A percentile compares a stretch with the other conserved stretches of the same genome.
Evolutionary conservation across 2,797 vertebrate species (phyloP).

Genomic region (Margarornis squamiger): DNA sequence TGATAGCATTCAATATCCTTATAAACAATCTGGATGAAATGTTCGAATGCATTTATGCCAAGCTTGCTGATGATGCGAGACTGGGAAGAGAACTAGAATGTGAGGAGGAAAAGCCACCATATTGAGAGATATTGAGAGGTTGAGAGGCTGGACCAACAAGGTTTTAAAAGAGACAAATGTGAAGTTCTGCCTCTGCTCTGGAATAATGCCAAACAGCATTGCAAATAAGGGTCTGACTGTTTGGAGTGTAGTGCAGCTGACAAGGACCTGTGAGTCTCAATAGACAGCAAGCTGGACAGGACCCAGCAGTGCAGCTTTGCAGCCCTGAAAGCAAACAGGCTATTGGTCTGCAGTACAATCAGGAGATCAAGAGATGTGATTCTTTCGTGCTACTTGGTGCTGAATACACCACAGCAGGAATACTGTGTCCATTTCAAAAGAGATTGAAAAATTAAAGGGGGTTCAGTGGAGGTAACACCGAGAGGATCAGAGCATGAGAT

Average conservation of each 20-base stretch:
- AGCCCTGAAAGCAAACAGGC: background rate
- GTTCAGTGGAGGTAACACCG: background rate
- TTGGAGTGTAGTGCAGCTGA: background rate
- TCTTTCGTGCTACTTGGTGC: background rate
- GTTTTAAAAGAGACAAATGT: background rate
- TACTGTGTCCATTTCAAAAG: background rate
- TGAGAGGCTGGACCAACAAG: background rate
- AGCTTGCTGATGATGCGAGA: background rate
- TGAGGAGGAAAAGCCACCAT: background rate
- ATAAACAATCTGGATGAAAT: background rate
- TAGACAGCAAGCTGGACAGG: background rate
- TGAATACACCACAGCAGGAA: background rate
- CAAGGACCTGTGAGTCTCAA: background rate
- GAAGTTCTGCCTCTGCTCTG: background rate
- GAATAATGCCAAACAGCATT: background rate
- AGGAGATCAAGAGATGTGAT: background rate
- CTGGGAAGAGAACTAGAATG: background rate
- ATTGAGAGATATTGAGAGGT: background rate
- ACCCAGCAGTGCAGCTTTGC: background rate
- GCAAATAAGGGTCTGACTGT: background rate
- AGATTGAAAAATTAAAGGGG: background rate
- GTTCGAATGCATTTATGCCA: background rate
- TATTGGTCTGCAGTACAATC: background rate
- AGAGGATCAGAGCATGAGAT: background rate
- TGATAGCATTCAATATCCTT: background rate